A percentile compares a stretch with the other conserved stretches of the same genome.
Conservation (phyloP, 2,888 invertebrate genomes). For the Acanthosoma haemorrhoidale region DNA sequence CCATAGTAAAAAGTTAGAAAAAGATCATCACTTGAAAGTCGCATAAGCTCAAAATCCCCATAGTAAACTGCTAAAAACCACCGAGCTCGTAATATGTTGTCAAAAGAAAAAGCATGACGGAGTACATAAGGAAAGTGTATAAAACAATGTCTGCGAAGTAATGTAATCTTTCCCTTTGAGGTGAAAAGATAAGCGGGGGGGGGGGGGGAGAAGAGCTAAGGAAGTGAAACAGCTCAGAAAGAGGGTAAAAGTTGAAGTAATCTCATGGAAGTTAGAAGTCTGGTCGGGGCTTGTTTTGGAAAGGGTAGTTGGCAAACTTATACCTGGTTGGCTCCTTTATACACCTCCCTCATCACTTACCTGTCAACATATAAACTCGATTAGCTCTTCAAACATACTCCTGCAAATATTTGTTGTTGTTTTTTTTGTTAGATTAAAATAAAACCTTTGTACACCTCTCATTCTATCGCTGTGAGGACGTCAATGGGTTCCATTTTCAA, state of each 20-base stretch:
- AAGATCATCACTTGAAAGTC: too few species aligned
- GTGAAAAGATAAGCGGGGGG: neutral
- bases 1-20: too few species aligned
- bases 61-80: too few species aligned
- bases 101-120: too few species aligned
- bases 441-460: too few species aligned
- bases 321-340: neutral
- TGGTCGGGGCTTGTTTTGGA: neutral
- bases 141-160: neutral
- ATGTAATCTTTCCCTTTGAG: neutral
- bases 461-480: too few species aligned
- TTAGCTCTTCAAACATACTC: neutral
- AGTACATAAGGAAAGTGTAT: too few species aligned
- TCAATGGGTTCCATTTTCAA: too few species aligned
- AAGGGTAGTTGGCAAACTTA: neutral
- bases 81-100: too few species aligned
- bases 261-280: neutral
- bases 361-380: neutral
- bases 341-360: neutral
- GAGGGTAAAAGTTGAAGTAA: neutral
- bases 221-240: neutral
- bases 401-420: too few species aligned
- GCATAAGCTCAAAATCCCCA: too few species aligned
- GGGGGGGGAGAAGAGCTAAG: neutral
- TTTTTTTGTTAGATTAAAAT: too few species aligned